Conservation (phyloP, 2,113 vertebrate species). For the Morphnarchus princeps region DNA sequence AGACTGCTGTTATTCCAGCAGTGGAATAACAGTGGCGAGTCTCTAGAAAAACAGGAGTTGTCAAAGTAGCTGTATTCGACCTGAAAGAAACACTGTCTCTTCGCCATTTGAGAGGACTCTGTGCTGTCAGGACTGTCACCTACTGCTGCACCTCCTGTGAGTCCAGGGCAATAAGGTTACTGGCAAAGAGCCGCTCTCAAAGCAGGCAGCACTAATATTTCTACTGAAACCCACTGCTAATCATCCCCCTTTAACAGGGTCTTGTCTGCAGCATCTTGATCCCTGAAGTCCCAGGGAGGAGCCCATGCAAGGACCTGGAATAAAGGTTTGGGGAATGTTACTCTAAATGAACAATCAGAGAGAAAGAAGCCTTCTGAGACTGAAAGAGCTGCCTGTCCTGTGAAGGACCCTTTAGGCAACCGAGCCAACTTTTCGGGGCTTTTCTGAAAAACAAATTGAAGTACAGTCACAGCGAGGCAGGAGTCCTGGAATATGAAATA, state of each 20-base stretch:
- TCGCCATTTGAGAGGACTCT: background rate
- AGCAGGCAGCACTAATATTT: background rate
- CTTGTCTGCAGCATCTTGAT: background rate
- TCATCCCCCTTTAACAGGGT: background rate
- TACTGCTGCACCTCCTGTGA: background rate
- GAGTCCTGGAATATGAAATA: background rate
- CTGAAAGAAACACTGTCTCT: background rate
- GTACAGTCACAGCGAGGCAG: background rate
- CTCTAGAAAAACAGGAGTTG: background rate
- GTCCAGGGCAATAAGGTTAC: background rate
- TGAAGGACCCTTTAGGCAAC: background rate
- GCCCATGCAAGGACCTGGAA: background rate
- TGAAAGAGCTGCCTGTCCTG: background rate
- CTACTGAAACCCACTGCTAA: background rate
- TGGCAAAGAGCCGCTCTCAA: background rate
- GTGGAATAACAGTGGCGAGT: background rate
- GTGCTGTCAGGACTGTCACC: background rate
- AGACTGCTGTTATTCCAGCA: background rate
- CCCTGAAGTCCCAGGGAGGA: background rate
- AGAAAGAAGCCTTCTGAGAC: background rate
- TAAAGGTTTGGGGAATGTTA: background rate
- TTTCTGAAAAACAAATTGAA: background rate
- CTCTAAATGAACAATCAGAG: background rate
- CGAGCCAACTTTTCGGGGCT: background rate
- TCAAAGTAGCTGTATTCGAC: background rate